Base-by-base conservation (phyloP, 2,113 vertebrate species). In the Mesitornis unicolor region DNA sequence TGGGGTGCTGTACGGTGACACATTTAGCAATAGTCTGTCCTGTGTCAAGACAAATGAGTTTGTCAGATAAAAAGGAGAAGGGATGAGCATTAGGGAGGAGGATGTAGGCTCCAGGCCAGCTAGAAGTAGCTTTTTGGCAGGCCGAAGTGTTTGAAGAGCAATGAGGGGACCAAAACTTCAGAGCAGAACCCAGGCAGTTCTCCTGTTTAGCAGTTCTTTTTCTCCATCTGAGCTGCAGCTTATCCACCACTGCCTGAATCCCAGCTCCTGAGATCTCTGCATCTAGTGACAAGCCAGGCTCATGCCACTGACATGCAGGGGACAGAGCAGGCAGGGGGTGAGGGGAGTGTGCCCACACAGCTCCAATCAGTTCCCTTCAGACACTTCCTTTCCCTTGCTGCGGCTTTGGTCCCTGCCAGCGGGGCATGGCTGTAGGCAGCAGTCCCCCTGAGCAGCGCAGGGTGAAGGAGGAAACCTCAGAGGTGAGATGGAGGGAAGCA, bases 101-200 rank as follows among this genome's bases (percentile, higher is more conserved):
- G 73, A 60, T 81, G 35, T 76, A 88, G 63, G 63, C 85, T 96
- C 47, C 76, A 93, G 79, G 85, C 82, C 38, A 70, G 38, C 42
- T 67, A 59, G 64, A 79, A 96, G 71, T 93, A 93, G 60, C 51
- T 82, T 92, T 93, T 70, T 96, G 93, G 68, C 87, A 84, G 35
- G 51, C 51, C 77, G 56, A 86, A 85, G 29, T 84, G 26, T 88
- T 90, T 88, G 79, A 95, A 93, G 82, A 94, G 64, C 59, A 94
- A 59, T 26, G 50, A 82, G 31, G 29, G 50, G 82, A 86, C 47
- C 1, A 4, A 88, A 90, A 88, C 47, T 89, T 80, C 25, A 86
- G 71, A 83, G 56, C 59, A 83, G 71, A 94, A 43, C 40, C 56
- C 68, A 75, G 43, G 56, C 56, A 85, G 40, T 22, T 82, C 26